These are phyloP conservation scores for Apoda limacodes DNA, from an alignment of 2,888 invertebrate species.

Conservation along the genomic window DNA sequence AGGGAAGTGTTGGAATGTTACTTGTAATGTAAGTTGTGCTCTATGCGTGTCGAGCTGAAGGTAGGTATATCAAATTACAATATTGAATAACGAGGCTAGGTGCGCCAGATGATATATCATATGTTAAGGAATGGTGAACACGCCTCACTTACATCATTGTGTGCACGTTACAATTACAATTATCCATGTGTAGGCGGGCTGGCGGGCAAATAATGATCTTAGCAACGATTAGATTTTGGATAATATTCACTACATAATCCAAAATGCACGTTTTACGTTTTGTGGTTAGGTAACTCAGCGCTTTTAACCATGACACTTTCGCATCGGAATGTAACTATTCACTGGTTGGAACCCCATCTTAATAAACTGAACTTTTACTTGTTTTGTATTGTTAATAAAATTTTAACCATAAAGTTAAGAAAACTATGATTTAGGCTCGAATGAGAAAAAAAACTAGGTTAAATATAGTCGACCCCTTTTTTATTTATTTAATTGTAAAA, in stretches of 20 bases:
- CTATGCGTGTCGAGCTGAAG: constrained; percentile 44
- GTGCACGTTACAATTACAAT: constrained; percentile 1
- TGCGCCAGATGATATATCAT: constrained; percentile 55
- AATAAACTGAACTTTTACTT: no score
- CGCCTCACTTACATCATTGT: constrained; percentile 40
- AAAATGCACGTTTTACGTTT: constrained; percentile 5
- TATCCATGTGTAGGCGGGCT: constrained; percentile 2
- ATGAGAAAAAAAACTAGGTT: no score
- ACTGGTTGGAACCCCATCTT: no score
- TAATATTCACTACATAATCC: constrained; percentile 11
- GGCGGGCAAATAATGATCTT: constrained; percentile 14
- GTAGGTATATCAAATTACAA: constrained; percentile 48
- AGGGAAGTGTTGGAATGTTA: constrained; percentile 29
- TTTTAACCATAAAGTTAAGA: no score
- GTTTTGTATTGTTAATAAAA: no score
- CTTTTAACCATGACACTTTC: no score
- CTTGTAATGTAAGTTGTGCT: constrained; percentile 46
- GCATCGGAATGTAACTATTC: no score
- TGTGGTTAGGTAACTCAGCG: no score
- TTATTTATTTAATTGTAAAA: no score
- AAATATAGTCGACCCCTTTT: no score
- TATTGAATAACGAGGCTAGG: constrained; percentile 56
- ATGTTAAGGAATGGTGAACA: constrained; percentile 56
- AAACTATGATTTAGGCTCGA: no score
- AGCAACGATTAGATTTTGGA: constrained; percentile 9